These are phyloP conservation scores for Heterohyrax brucei DNA, from an alignment of 2,797 vertebrate genomes.

Conservation along the genomic window DNA sequence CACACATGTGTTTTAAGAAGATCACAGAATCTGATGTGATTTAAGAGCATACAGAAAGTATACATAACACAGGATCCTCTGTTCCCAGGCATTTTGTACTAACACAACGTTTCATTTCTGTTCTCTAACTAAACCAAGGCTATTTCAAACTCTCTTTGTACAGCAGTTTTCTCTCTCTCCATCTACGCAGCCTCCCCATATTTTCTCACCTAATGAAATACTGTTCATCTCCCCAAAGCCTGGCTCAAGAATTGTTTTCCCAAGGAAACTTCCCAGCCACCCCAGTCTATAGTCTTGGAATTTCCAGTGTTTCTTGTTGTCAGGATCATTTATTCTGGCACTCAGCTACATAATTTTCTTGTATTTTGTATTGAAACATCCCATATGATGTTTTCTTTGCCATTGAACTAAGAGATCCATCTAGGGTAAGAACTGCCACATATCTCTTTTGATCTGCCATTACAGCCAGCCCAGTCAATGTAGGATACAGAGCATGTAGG, in stretches of 20 bases:
- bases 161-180: neutral
- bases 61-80: neutral
- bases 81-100: neutral
- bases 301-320: slow-evolving; percentile 32
- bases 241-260: neutral
- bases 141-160: neutral
- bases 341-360: neutral
- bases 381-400: slow-evolving; percentile 28
- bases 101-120: neutral
- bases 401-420: neutral
- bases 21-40: neutral
- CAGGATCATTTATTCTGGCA: slow-evolving; percentile 41
- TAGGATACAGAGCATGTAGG: neutral
- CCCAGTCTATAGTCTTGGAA: neutral
- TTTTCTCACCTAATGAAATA: neutral
- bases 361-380: slow-evolving; percentile 35
- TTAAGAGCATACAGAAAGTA: neutral
- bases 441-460: neutral
- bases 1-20: neutral
- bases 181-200: neutral
- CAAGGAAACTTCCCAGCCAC: neutral
- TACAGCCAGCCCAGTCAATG: neutral
- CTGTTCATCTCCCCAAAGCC: neutral
- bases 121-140: neutral
- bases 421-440: neutral